Evolutionary conservation across 2,113 vertebrate species (phyloP).

Genomic region (Phrynocephalus versicolor): DNA sequence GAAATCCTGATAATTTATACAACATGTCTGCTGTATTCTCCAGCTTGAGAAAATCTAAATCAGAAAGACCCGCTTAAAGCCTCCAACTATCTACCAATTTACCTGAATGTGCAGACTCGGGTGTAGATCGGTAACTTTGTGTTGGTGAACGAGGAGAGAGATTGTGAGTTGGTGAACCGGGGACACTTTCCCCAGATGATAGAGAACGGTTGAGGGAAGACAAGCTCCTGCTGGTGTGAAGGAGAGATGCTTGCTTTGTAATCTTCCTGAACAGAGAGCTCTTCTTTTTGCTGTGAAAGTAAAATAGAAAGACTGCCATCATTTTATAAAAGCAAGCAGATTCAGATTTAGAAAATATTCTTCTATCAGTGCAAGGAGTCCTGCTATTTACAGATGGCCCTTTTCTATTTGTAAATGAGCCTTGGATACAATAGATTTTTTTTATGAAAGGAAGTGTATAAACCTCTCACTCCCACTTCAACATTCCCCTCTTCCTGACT

Average conservation of each 20-base stretch:
- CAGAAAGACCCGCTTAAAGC: neutral
- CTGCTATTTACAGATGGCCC: neutral
- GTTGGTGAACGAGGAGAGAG: constrained; percentile 94
- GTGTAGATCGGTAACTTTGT: constrained; percentile 88
- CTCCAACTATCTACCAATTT: neutral
- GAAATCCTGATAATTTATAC: neutral
- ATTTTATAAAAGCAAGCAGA: constrained; percentile 22
- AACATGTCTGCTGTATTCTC: too few relatives aligned
- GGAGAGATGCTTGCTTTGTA: constrained; percentile 91
- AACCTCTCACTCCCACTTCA: too few relatives aligned
- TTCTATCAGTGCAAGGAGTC: neutral
- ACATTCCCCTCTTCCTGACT: neutral
- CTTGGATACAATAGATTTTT: neutral
- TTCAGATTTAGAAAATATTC: neutral
- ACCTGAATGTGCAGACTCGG: constrained; percentile 92
- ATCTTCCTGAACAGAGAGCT: constrained; percentile 93
- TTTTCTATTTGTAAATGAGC: constrained; percentile 6
- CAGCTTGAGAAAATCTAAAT: neutral
- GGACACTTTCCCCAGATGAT: constrained; percentile 94
- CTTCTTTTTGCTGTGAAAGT: constrained; percentile 84
- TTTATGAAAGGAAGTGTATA: neutral
- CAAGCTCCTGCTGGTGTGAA: constrained; percentile 94
- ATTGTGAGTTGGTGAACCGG: constrained; percentile 93
- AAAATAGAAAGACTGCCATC: constrained; percentile 16
- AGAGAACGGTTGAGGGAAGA: constrained; percentile 94